Evolutionary conservation across 2,113 vertebrate species (phyloP).

Genomic region (Microcebus ravelobensis): DNA sequence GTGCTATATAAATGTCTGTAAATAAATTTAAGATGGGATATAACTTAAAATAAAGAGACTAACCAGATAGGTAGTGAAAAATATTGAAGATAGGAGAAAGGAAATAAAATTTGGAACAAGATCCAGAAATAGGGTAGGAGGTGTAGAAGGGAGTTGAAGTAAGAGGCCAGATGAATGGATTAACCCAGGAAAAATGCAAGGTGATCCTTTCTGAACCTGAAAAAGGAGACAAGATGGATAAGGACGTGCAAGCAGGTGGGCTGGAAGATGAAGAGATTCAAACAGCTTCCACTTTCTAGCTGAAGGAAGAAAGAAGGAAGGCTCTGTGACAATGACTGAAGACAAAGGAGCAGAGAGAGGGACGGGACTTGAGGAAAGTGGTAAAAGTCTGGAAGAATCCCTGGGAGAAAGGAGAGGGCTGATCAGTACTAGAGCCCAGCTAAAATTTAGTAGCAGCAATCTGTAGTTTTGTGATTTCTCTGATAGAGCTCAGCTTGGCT

Average conservation of each 20-base stretch:
- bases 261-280: neutral
- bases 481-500: neutral
- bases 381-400: neutral
- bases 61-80: neutral
- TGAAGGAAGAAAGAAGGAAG: neutral
- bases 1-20: neutral
- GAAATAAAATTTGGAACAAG: neutral
- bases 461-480: neutral
- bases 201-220: neutral
- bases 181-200: neutral
- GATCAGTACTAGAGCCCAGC: fast-evolving
- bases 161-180: neutral
- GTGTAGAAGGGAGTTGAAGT: neutral
- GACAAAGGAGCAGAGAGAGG: neutral
- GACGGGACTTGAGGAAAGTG: neutral
- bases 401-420: neutral
- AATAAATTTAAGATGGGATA: neutral
- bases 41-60: neutral
- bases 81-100: neutral
- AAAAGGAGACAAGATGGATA: neutral
- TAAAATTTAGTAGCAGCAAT: neutral
- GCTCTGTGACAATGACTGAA: neutral
- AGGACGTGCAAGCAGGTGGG: neutral
- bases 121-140: neutral
- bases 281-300: neutral